Percentiles rank a stretch among this genome's conserved stretches.
phyloP scores from a whole-genome alignment of 1,140 invertebrate species.

The Meloidogyne exigua region DNA sequence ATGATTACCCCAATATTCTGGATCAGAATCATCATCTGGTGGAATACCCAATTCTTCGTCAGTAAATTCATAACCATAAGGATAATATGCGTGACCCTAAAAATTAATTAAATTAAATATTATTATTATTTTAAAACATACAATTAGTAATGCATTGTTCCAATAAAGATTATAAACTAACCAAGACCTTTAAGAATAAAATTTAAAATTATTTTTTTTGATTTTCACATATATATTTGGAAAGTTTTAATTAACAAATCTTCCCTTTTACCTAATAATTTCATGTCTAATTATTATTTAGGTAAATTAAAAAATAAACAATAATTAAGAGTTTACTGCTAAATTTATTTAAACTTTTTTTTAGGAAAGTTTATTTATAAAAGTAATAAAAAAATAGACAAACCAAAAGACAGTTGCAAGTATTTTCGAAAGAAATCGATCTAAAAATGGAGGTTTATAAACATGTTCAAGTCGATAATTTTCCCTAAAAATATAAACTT shows the following conservation, averaged over 20 bases:
- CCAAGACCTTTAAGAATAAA: slow-evolving; percentile 43
- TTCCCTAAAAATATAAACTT: neutral
- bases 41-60: slow-evolving; percentile 63
- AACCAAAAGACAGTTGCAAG: neutral
- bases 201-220: neutral
- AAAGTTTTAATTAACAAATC: too few species aligned
- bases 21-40: slow-evolving; percentile 56
- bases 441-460: slow-evolving; percentile 8
- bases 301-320: too few species aligned
- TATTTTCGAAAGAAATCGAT: neutral
- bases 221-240: neutral
- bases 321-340: too few species aligned
- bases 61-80: slow-evolving; percentile 56
- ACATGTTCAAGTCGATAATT: neutral
- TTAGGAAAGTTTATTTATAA: too few species aligned
- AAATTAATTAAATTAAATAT: slow-evolving; percentile 20
- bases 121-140: slow-evolving; percentile 34
- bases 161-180: slow-evolving; percentile 57
- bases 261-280: neutral
- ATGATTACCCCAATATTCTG: slow-evolving; percentile 64
- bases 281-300: too few species aligned
- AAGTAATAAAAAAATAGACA: slow-evolving; percentile 8
- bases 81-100: slow-evolving; percentile 60
- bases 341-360: too few species aligned
- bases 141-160: slow-evolving; percentile 49